Percentiles rank a stretch among this genome's conserved stretches.
phyloP scores from a whole-genome alignment of 2,888 invertebrate genomes.

The Nomada hirtipes region DNA sequence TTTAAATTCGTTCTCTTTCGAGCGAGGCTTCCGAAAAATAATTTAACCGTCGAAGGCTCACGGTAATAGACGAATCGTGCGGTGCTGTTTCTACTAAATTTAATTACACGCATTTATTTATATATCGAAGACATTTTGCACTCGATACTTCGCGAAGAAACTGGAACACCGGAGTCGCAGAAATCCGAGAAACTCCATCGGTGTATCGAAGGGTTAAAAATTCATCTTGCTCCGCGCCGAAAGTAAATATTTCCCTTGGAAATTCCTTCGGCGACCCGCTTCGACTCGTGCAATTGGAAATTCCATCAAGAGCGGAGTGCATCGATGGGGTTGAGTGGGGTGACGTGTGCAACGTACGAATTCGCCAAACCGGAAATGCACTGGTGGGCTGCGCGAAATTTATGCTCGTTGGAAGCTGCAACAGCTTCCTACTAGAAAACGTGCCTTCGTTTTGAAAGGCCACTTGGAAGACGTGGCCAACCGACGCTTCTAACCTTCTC shows the following conservation, averaged over 20 bases:
- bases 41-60: no score
- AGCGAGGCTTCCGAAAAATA: no score
- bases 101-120: no score
- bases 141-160: no score
- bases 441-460: no score
- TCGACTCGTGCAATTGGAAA: not conserved
- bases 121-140: no score
- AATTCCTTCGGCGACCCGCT: not conserved
- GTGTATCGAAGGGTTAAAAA: not conserved
- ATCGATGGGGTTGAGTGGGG: not conserved
- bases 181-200: not conserved
- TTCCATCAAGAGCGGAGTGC: not conserved
- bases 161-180: no score
- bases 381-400: not conserved
- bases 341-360: not conserved
- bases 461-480: not conserved
- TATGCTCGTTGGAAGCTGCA: not conserved
- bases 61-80: no score
- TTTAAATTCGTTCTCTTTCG: no score
- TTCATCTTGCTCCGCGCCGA: not conserved
- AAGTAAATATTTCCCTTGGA: not conserved
- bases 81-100: no score
- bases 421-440: not conserved
- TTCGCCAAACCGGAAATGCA: not conserved
- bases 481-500: not conserved